These are phyloP conservation scores for Macrophya annulata DNA, from an alignment of 2,888 invertebrate species.

Conservation along the genomic window DNA sequence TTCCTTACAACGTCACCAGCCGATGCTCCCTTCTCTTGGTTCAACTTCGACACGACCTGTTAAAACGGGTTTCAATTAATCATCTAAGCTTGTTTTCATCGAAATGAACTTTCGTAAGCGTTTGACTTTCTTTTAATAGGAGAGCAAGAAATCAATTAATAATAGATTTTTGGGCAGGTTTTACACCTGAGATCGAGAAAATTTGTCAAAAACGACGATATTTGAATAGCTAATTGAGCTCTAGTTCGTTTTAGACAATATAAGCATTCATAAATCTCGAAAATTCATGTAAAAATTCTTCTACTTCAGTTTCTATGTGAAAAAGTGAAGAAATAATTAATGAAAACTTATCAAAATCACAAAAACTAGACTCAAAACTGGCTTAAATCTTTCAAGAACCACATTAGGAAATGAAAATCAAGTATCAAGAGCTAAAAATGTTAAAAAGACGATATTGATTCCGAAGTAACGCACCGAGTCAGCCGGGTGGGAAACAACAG, in stretches of 20 bases:
- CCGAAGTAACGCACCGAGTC: slow-evolving; percentile 85
- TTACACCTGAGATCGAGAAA: background rate
- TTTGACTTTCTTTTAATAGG: background rate
- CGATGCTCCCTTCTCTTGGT: slow-evolving; percentile 92
- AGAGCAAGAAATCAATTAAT: background rate
- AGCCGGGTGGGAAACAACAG: slow-evolving; percentile 99
- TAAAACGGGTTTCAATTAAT: background rate
- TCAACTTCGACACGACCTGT: slow-evolving; percentile 94
- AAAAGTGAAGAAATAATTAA: background rate
- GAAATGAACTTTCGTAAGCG: background rate
- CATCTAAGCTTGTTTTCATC: background rate
- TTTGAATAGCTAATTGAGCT: background rate
- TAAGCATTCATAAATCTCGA: background rate
- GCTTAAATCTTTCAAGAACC: background rate
- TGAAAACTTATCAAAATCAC: too few relatives aligned
- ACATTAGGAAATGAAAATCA: background rate
- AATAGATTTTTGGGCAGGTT: background rate
- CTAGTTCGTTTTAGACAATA: background rate
- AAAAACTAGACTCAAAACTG: too few relatives aligned
- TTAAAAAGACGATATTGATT: background rate
- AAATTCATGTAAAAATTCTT: background rate
- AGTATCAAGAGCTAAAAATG: background rate
- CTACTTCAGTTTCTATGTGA: too few relatives aligned
- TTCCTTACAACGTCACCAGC: slow-evolving; percentile 88
- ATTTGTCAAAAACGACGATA: background rate